Base-by-base conservation (phyloP, 2,888 invertebrate genomes). In the Pristionchus exspectatus region DNA sequence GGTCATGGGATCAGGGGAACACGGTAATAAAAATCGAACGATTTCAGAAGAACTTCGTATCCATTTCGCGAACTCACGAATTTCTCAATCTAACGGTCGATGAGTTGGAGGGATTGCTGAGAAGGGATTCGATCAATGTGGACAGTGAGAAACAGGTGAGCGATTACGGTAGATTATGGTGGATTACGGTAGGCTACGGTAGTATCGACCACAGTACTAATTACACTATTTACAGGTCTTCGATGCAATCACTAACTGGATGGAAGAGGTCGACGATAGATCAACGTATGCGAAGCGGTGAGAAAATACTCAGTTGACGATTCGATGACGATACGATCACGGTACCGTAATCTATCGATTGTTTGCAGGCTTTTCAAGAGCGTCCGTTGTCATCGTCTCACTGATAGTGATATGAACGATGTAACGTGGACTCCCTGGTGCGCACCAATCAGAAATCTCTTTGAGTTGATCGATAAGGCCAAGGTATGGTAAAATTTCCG, bases 331-430 rank as follows among this genome's bases (percentile, higher is more conserved):
- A 12, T 66, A 66, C 44, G 59, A 59, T 59, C 3, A 63, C n/a
- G n/a, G 0, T 24, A 77, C 74, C 1, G 33, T 77, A 24, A 44
- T 77, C 14, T 54, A 85, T 59, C 50, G 7, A 12, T 24, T 3
- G 56, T 24, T 54, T 56, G 59, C 90, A 94, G 94, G 94, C 96
- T 98, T 38, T 96, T 98, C 91, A 96, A 97, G 14, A 96, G 97
- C 92, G 97, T 98, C 0, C 96, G 98, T 50, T 96, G 98, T 94
- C 97, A 98, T 0, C 95, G 98, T 69, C 96, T 98, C 4, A 97
- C 97, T 4, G 97, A 97, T 0, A 97, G 97, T 93, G 97, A 97
- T 95, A 96, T 98, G 84, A 97, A 97, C 4, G 97, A 97, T 95
- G 93, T 93, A 7, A 95, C 95, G 7, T 94, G 95, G 38, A 95